These are phyloP conservation scores for Zaprionus inermis DNA, from an alignment of 1,140 invertebrate species.

Conservation along the genomic window DNA sequence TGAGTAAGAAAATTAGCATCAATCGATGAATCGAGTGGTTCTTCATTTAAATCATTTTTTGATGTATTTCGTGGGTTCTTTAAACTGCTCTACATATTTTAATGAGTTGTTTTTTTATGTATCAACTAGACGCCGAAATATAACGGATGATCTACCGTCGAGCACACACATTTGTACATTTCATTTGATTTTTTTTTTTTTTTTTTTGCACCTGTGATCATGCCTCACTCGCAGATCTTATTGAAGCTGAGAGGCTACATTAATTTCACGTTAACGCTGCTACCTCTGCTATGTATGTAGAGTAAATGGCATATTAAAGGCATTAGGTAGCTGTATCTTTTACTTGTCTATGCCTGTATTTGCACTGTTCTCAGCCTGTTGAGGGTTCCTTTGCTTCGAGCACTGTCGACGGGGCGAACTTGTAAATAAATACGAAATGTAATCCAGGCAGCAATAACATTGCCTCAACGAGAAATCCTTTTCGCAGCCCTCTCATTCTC, in stretches of 20 bases:
- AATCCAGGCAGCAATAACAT: neutral
- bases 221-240: too few relatives aligned
- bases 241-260: too few relatives aligned
- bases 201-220: too few relatives aligned
- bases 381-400: neutral
- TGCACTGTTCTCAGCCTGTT: neutral
- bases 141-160: too few relatives aligned
- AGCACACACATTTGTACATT: too few relatives aligned
- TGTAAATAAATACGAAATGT: conserved; percentile 3
- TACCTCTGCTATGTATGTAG: neutral
- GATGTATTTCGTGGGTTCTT: too few relatives aligned
- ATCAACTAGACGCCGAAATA: too few relatives aligned
- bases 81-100: too few relatives aligned
- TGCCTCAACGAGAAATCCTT: conserved; percentile 8
- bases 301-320: neutral
- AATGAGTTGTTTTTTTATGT: too few relatives aligned
- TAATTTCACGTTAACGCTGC: neutral
- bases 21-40: too few relatives aligned
- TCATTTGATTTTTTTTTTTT: neutral
- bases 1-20: too few relatives aligned
- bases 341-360: neutral
- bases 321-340: neutral
- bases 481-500: neutral
- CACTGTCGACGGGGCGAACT: neutral
- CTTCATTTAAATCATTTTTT: too few relatives aligned